Evolutionary conservation across 1,140 invertebrate genomes (phyloP).

Genomic region (Ceratosolen solmsi): DNA sequence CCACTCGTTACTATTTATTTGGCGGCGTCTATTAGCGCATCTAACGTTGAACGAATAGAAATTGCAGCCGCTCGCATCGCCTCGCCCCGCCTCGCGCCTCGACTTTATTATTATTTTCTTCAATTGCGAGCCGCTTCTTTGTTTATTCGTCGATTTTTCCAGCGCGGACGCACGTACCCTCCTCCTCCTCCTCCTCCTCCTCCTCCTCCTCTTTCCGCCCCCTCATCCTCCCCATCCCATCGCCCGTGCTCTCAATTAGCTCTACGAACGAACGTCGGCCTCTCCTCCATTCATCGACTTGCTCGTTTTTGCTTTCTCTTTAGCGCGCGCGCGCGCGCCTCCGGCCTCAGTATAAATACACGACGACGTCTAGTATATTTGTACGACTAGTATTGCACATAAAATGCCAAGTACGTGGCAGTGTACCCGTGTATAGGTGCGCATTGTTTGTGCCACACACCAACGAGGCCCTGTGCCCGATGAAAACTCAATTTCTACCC

Average conservation of each 20-base stretch:
- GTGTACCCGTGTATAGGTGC: neutral
- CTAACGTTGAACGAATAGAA: constrained; percentile 10
- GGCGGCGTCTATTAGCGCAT: constrained; percentile 12
- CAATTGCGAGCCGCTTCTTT: constrained; percentile 11
- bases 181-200: neutral
- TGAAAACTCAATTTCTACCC: constrained; percentile 17
- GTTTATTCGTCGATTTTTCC: constrained; percentile 13
- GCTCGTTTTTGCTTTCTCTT: constrained; percentile 46
- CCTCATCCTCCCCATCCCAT: neutral
- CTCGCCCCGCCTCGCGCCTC: neutral
- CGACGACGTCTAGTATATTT: neutral
- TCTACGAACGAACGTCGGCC: neutral
- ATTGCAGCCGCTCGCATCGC: neutral
- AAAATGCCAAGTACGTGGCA: neutral
- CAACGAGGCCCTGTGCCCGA: neutral
- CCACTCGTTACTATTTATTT: neutral
- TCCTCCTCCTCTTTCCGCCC: neutral
- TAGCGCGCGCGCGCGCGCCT: neutral
- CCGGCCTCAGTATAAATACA: neutral
- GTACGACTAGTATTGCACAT: constrained; percentile 10
- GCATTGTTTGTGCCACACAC: neutral
- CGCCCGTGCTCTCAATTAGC: constrained; percentile 30
- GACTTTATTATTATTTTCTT: constrained; percentile 33
- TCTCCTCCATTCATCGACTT: constrained; percentile 23
- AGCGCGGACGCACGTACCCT: neutral